These are phyloP conservation scores for Rhineura floridana DNA, from an alignment of 2,113 vertebrate genomes.

Conservation along the genomic window DNA sequence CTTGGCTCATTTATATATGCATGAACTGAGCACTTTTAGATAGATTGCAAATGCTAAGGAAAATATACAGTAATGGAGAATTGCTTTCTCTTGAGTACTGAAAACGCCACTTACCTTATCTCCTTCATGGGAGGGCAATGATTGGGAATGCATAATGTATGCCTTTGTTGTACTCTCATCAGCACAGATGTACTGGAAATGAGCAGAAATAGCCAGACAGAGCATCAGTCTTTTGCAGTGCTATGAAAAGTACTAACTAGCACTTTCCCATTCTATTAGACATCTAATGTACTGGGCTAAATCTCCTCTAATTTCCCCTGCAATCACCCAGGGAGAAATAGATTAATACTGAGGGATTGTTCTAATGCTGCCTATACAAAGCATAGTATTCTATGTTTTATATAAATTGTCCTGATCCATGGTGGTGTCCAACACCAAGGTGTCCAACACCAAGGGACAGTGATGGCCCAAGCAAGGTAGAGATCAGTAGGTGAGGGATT, in stretches of 20 bases:
- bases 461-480: too few species aligned
- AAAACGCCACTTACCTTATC: constrained; percentile 35
- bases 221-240: constrained; percentile 56
- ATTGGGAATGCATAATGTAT: constrained; percentile 49
- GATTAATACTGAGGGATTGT: constrained; percentile 49
- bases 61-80: constrained; percentile 45
- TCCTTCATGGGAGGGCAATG: constrained; percentile 20
- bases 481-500: too few species aligned
- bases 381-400: constrained; percentile 5
- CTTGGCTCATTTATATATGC: constrained; percentile 6
- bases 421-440: too few species aligned
- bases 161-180: constrained; percentile 34
- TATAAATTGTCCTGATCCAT: neutral
- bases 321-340: constrained; percentile 54
- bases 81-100: constrained; percentile 22
- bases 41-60: constrained; percentile 34
- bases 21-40: neutral
- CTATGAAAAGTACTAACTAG: constrained; percentile 61
- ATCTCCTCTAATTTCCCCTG: constrained; percentile 52
- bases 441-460: too few species aligned
- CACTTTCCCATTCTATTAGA: constrained; percentile 63
- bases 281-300: constrained; percentile 63
- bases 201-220: constrained; percentile 36
- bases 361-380: constrained; percentile 60
- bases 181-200: constrained; percentile 22